Percentiles rank a stretch among this genome's conserved stretches.
Evolutionary conservation across 2,113 vertebrate species (phyloP).

Genomic region (Tenebrosternarchus preto): DNA sequence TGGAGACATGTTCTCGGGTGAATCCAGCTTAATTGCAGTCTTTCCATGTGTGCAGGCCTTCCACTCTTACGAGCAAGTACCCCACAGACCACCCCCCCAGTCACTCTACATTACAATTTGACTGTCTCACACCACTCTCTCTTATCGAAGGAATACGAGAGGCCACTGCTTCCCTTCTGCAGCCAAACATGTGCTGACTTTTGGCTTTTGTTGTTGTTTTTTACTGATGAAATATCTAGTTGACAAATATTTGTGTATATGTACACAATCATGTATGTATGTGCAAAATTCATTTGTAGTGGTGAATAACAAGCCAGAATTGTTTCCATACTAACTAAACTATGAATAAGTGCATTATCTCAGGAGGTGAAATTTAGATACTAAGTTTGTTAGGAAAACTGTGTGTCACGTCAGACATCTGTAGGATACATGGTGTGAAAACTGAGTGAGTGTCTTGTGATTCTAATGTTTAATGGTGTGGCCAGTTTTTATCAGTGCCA

Average conservation of each 20-base stretch:
- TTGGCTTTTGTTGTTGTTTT: too few species aligned
- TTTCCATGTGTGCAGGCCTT: slow-evolving; percentile 79
- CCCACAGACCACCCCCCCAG: slow-evolving; percentile 75
- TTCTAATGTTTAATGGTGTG: background rate
- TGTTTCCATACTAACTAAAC: background rate
- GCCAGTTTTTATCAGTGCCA: slow-evolving; percentile 35
- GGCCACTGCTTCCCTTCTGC: slow-evolving; percentile 27
- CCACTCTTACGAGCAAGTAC: slow-evolving; percentile 80
- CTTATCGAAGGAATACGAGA: slow-evolving; percentile 32
- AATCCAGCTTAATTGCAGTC: slow-evolving; percentile 91
- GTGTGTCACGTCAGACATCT: background rate
- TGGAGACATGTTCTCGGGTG: slow-evolving; percentile 86
- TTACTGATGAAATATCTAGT: slow-evolving; percentile 48
- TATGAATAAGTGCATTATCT: background rate
- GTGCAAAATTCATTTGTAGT: background rate
- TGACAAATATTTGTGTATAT: background rate
- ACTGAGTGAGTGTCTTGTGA: background rate
- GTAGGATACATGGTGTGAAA: slow-evolving; percentile 5
- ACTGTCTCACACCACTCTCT: slow-evolving; percentile 74
- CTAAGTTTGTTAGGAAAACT: slow-evolving; percentile 5
- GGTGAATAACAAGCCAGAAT: background rate
- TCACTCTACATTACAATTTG: slow-evolving; percentile 83
- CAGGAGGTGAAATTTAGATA: slow-evolving; percentile 5
- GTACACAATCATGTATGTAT: too few species aligned
- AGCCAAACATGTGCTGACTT: slow-evolving; percentile 6